Base-by-base conservation (phyloP, 2,888 invertebrate species). In the Plebejus melissa region DNA sequence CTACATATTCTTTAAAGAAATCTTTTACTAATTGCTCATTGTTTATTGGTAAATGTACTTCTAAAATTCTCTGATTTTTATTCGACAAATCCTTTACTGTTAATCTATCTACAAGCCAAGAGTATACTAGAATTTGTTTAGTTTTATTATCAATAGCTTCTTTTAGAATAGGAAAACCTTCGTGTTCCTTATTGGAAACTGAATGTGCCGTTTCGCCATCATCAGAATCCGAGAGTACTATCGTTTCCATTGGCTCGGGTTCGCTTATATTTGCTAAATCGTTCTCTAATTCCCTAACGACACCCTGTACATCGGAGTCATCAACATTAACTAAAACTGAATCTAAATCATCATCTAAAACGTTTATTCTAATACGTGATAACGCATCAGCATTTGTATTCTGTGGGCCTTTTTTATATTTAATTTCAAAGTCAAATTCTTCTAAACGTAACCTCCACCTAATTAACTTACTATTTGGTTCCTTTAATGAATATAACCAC, bases 61-160 rank as follows among this genome's bases (percentile, higher is more conserved):
- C 81, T 9, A 82, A 16, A 32, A 83, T 79, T 69, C 79, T 81
- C 74, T 82, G 81, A 50, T 50, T 50, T 50, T 50, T 50, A 50
- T 50, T 50, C 13, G 13, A 50, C 4, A 50, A 54, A 54, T 77
- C 81, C 82, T 1, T 74, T 11, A 32, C 74, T 74, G 36, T 5
- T 6, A 79, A 22, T 54, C 80, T 75, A 71, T 82, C 75, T 78
- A 74, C 78, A 57, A 46, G 71, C 80, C 82, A 82, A 6, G 74
- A 65, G 5, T 38, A 54, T 54, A 81, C 69, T 74, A 82, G 13
- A 22, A 83, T 80, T 79, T 82, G 83, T 13, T 81, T 82, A 1
- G 82, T 79, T 74, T 84, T 82, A 1, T 79, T 80, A 54, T 82
- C 81, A 69, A 82, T 78, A 0, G 83, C 81, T 77, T 83, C 82